Evolutionary conservation across 2,888 invertebrate genomes (phyloP).

Genomic region (Molorchus minor): DNA sequence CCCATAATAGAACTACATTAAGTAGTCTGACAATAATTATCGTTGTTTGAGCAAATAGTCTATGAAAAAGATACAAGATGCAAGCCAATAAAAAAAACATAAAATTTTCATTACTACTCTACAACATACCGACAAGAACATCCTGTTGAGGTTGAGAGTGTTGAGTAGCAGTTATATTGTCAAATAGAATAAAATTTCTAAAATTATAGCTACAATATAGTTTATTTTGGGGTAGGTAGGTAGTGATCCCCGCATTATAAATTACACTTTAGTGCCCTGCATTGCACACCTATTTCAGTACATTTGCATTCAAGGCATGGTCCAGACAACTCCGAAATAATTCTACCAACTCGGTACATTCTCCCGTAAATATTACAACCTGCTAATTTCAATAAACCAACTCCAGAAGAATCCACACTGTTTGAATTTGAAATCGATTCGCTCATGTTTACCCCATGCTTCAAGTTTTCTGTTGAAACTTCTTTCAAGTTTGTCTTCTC

Average conservation of each 20-base stretch:
- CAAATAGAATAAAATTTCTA: no score
- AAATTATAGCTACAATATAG: no score
- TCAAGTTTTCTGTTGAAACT: background rate
- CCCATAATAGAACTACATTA: no score
- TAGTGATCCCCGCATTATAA: slow-evolving; percentile 2
- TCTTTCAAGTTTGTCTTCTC: slow-evolving; percentile 5
- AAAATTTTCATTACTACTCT: no score
- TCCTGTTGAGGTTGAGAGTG: no score
- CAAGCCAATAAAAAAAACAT: no score
- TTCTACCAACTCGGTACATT: slow-evolving; percentile 85
- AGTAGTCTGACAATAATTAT: no score
- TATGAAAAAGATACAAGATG: no score
- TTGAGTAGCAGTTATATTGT: no score
- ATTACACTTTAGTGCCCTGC: slow-evolving; percentile 61
- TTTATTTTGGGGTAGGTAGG: background rate
- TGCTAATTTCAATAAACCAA: slow-evolving; percentile 77
- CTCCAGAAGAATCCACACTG: slow-evolving; percentile 51
- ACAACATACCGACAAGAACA: no score
- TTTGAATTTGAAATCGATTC: slow-evolving; percentile 21
- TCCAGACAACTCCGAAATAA: slow-evolving; percentile 83
- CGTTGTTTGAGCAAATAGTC: no score
- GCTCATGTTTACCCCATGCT: slow-evolving; percentile 8
- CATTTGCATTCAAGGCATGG: slow-evolving; percentile 87
- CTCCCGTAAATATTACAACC: slow-evolving; percentile 91
- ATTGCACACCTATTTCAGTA: slow-evolving; percentile 87